Evolutionary conservation across 2,797 vertebrate species (phyloP).

Genomic region (Phyllotis vaccarum): DNA sequence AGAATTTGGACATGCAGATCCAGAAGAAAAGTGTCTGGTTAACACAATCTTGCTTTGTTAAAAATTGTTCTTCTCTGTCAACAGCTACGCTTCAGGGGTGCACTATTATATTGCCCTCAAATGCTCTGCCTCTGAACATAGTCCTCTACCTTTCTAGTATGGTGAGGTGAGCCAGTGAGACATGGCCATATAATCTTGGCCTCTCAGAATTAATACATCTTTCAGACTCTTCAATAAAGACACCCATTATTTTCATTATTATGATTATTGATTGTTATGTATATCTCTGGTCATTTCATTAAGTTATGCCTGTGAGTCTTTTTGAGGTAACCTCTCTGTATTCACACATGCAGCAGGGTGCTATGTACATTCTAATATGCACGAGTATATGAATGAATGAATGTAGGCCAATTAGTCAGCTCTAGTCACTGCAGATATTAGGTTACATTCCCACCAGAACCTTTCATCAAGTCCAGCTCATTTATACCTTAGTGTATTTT

Average conservation of each 20-base stretch:
- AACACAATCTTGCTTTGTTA: background rate
- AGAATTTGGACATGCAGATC: background rate
- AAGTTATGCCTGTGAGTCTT: background rate
- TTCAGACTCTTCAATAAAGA: background rate
- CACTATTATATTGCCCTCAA: background rate
- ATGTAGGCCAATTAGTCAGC: background rate
- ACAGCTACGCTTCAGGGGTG: background rate
- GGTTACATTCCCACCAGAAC: background rate
- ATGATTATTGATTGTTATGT: background rate
- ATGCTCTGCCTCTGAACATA: background rate
- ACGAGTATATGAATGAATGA: background rate
- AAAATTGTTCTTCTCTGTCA: conserved; percentile 3
- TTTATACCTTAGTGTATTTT: background rate
- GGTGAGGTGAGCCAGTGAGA: background rate
- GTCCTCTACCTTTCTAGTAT: background rate
- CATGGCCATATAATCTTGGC: background rate
- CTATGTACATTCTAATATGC: background rate
- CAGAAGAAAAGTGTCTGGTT: background rate
- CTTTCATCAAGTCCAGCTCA: background rate
- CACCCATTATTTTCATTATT: background rate
- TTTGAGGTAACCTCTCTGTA: background rate
- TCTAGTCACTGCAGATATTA: conserved; percentile 17
- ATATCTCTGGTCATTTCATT: background rate
- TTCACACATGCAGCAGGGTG: background rate
- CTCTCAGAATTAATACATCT: background rate